phyloP scores from a whole-genome alignment of 2,888 invertebrate genomes.

The Ommatoiulus sabulosus region DNA sequence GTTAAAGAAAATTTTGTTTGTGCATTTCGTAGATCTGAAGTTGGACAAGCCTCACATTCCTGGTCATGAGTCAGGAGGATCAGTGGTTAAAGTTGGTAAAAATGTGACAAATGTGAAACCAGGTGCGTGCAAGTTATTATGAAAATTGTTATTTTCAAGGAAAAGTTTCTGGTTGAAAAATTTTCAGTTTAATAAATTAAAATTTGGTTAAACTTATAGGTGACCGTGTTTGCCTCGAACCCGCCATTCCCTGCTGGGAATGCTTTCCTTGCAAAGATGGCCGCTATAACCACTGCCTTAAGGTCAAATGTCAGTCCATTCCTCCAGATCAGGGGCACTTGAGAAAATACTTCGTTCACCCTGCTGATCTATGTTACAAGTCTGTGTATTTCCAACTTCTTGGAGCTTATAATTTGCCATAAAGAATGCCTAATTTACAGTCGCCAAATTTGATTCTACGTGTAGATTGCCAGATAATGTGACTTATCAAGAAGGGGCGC shows the following conservation, averaged over 20 bases:
- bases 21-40: conserved; percentile 62
- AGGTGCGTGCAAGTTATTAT: conserved; percentile 63
- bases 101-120: conserved; percentile 68
- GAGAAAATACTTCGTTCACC: conserved; percentile 69
- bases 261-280: conserved; percentile 70
- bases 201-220: conserved; percentile 63
- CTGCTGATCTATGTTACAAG: conserved; percentile 71
- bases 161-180: background rate
- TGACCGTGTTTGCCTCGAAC: conserved; percentile 70
- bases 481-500: conserved; percentile 70
- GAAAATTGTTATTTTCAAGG: background rate
- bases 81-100: conserved; percentile 66
- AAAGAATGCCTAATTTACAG: background rate
- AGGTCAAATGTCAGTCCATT: conserved; percentile 69
- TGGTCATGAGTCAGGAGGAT: conserved; percentile 70
- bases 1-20: background rate
- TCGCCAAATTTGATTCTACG: background rate
- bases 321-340: conserved; percentile 71
- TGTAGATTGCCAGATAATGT: conserved; percentile 70
- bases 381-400: conserved; percentile 61
- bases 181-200: background rate
- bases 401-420: background rate
- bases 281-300: conserved; percentile 70
- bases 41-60: conserved; percentile 69
- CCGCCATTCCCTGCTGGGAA: conserved; percentile 63